These are phyloP conservation scores for Eupeodes luniger DNA, from an alignment of 2,888 invertebrate species.

Conservation along the genomic window DNA sequence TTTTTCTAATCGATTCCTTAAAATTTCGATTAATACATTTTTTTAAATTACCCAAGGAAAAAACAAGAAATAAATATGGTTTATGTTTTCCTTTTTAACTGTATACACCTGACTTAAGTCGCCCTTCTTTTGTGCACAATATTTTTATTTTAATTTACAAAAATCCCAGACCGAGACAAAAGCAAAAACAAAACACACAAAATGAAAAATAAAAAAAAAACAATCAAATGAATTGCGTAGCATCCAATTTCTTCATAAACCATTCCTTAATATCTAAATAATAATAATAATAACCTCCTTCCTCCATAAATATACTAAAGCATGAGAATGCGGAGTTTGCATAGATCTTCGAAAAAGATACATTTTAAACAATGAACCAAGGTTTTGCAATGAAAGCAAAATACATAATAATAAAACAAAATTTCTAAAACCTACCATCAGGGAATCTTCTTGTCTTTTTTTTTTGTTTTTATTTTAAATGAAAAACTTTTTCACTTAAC, in stretches of 20 bases:
- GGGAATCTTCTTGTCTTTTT: constrained; percentile 3
- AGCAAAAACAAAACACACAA: neutral
- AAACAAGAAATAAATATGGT: too few species aligned
- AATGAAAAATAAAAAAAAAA: neutral
- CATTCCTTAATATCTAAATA: constrained; percentile 15
- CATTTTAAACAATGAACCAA: constrained; percentile 32
- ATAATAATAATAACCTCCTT: neutral
- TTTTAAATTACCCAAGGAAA: too few species aligned
- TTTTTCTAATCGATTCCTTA: too few species aligned
- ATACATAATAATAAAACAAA: constrained; percentile 22
- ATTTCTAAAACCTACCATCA: constrained; percentile 40
- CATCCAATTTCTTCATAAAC: constrained; percentile 13
- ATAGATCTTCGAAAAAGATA: constrained; percentile 6
- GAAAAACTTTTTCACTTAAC: constrained; percentile 75
- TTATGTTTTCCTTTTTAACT: too few species aligned
- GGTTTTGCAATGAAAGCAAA: constrained; percentile 17
- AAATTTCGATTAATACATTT: too few species aligned
- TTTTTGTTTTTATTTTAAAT: constrained; percentile 27
- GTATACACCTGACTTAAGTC: neutral
- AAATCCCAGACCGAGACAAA: neutral
- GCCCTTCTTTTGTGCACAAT: neutral
- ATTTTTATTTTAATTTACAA: neutral
- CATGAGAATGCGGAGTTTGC: neutral
- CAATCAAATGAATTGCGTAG: constrained; percentile 7
- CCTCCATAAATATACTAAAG: neutral